Evolutionary conservation across 2,113 vertebrate genomes (phyloP).

Genomic region (Alethe diademata): DNA sequence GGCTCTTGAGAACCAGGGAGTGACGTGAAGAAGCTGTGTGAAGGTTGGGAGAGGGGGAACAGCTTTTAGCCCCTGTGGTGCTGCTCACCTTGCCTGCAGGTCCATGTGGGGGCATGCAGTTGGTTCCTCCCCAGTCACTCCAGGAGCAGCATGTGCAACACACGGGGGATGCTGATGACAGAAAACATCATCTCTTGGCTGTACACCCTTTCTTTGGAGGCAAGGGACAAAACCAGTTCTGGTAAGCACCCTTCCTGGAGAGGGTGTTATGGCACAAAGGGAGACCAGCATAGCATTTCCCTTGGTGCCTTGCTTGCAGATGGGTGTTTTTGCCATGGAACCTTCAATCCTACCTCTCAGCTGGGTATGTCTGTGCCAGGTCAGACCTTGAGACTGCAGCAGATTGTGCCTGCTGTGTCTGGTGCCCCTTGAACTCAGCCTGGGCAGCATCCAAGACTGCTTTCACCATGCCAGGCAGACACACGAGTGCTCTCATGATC

Average conservation of each 20-base stretch:
- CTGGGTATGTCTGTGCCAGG: not conserved
- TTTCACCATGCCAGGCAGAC: not conserved
- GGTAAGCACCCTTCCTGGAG: not conserved
- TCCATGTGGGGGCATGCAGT: not conserved
- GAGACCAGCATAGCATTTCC: not conserved
- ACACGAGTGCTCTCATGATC: not conserved
- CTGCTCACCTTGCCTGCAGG: not conserved
- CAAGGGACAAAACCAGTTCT: not conserved
- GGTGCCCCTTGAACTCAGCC: not conserved
- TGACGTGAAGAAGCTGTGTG: fast-evolving
- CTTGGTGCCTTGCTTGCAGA: not conserved
- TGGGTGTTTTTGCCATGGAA: not conserved
- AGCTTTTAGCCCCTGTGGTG: fast-evolving
- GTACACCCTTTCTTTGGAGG: fast-evolving
- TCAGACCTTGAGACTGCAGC: not conserved
- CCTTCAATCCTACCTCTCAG: not conserved
- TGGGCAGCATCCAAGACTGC: not conserved
- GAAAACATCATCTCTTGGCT: not conserved
- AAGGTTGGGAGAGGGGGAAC: not conserved
- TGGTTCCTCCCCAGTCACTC: fast-evolving
- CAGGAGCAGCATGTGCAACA: not conserved
- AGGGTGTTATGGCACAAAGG: not conserved
- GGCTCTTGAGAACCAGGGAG: not conserved
- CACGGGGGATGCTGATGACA: not conserved
- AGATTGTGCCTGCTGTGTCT: not conserved